phyloP scores from a whole-genome alignment of 2,888 invertebrate genomes.

The Drosophila subsilvestris region DNA sequence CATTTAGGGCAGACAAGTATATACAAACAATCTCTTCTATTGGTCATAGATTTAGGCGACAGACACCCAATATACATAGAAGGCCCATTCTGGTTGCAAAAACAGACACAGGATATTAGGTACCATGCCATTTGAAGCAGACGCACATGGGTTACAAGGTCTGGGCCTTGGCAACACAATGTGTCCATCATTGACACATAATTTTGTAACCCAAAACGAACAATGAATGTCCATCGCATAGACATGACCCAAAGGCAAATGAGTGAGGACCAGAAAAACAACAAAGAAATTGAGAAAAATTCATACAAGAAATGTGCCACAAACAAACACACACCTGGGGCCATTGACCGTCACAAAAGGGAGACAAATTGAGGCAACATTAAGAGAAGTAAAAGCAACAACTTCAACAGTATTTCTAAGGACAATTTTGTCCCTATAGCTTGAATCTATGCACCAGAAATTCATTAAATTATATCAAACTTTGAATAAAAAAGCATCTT shows the following conservation, averaged over 20 bases:
- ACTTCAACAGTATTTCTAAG: background rate
- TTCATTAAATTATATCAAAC: background rate
- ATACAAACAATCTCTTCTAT: slow-evolving; percentile 1
- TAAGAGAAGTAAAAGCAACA: too few species aligned
- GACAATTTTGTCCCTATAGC: background rate
- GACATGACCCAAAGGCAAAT: slow-evolving; percentile 16
- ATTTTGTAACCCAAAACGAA: slow-evolving; percentile 13
- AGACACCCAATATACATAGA: background rate
- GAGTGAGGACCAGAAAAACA: slow-evolving; percentile 1
- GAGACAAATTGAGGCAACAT: background rate
- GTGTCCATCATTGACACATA: slow-evolving; percentile 39
- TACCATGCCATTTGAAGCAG: background rate
- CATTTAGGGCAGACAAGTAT: background rate
- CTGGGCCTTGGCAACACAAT: slow-evolving; percentile 20
- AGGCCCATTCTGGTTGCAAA: slow-evolving; percentile 12
- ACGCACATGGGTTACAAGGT: slow-evolving; percentile 8
- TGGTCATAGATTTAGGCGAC: too few species aligned
- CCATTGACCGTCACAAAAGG: background rate
- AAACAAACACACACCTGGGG: background rate
- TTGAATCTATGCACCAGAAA: background rate
- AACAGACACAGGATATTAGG: slow-evolving; percentile 11
- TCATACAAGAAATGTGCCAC: background rate
- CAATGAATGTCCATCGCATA: slow-evolving; percentile 19
- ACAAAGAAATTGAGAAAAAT: background rate
- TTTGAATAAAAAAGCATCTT: background rate